A percentile compares a stretch with the other conserved stretches of the same genome.
Evolutionary conservation across 2,797 vertebrate genomes (phyloP).

Genomic region (Danio aesculapii): DNA sequence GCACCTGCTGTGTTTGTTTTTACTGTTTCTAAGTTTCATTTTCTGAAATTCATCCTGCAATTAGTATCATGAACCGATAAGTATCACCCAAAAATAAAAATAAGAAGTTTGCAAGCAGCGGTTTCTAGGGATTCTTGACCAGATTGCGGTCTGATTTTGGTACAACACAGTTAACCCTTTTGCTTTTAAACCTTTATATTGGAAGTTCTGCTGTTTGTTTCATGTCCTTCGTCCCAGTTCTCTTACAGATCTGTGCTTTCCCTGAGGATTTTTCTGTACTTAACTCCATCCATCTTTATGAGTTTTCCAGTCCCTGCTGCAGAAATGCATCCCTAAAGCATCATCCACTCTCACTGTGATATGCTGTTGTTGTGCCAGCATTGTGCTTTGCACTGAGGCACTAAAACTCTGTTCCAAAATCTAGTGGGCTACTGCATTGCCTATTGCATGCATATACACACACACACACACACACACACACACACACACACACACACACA

Average conservation of each 20-base stretch:
- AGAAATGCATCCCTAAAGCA: conserved; percentile 27
- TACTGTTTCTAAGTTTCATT: background rate
- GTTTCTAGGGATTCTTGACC: background rate
- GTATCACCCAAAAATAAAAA: too few relatives aligned
- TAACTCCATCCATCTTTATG: conserved; percentile 44
- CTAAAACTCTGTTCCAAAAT: conserved; percentile 1
- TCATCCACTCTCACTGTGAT: conserved; percentile 25
- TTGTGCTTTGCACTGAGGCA: conserved; percentile 10
- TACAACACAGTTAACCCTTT: background rate
- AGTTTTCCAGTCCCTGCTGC: conserved; percentile 20
- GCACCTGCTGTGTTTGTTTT: conserved; percentile 14
- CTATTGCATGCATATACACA: too few relatives aligned
- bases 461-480: too few relatives aligned
- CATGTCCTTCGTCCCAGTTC: conserved; percentile 5
- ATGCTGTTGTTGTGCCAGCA: conserved; percentile 29
- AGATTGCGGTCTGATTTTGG: background rate
- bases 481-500: too few relatives aligned
- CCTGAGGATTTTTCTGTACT: conserved; percentile 28
- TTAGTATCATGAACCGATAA: background rate
- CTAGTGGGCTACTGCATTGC: background rate
- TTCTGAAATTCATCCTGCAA: conserved; percentile 1
- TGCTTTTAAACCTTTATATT: conserved; percentile 6
- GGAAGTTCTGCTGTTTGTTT: background rate
- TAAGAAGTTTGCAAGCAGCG: background rate
- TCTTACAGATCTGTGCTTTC: conserved; percentile 8